Base-by-base conservation (phyloP, 2,113 vertebrate genomes). In the Panthera tigris region DNA sequence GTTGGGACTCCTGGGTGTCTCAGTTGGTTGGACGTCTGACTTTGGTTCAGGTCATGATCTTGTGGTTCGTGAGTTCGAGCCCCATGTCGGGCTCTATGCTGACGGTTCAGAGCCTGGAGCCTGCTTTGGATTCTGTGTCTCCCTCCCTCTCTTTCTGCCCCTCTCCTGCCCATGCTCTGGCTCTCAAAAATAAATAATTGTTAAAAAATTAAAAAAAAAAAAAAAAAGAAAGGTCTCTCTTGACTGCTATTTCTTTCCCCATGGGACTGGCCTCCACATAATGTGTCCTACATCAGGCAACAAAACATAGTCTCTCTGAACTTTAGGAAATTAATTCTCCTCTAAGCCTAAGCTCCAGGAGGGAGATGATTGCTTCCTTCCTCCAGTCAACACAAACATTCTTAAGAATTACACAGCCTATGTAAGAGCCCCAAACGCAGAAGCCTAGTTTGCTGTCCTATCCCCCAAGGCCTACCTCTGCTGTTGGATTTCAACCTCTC, bases 301-400 rank as follows among this genome's bases (percentile, higher is more conserved):
- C n/a, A 95, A 94, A 92, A 79, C 9, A 74, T 13, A 76, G 31
- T 91, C 33, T 96, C n/a, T 71, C 69, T 71, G 84, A 95, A 87
- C 52, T 68, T 52, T 45, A 96, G 12, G 73, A 91, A 90, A 93
- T 68, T 89, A 84, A 65, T 41, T 57, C 9, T 63, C 68, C 50
- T 29, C n/a, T 89, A 66, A 48, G 6, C 50, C 90, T 86, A n/a
- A 66, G 8, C 39, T 86, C 82, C 90, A 69, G 11, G 86, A 83
- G 55, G 27, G 50, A 33, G 65, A 18, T 86, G 84, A 52, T 2
- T n/a, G 3, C 29, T 88, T 79, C 41, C 50, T 65, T 65, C 48
- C 36, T 66, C 19, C 33, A 57, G n/a, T 81, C 65, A 85, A 8
- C 4, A 57, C 39, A 94, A 93, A 84, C 27, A n/a, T 6, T 19